Evolutionary conservation across 2,888 invertebrate genomes (phyloP).

Genomic region (Orthonychiurus folsomi): DNA sequence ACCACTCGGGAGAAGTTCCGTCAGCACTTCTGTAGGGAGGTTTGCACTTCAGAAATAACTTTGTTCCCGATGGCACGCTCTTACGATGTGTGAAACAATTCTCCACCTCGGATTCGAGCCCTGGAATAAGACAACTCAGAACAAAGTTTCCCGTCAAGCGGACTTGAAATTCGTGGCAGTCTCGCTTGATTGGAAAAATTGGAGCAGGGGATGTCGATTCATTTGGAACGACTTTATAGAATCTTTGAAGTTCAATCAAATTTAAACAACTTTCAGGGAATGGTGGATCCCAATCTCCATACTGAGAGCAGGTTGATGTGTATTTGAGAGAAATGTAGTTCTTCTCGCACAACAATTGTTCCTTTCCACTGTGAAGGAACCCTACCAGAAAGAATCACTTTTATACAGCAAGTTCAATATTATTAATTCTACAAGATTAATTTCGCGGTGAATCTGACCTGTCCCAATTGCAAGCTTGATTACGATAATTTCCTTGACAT

Average conservation of each 20-base stretch:
- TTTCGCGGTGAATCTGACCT: not conserved
- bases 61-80: conserved; percentile 9
- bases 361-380: conserved; percentile 1
- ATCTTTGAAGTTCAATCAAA: conserved; percentile 6
- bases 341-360: not conserved
- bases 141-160: not conserved
- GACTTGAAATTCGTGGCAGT: not conserved
- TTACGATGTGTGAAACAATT: not conserved
- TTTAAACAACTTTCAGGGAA: conserved; percentile 2
- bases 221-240: not conserved
- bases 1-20: not conserved
- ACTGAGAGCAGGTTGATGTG: not conserved
- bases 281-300: conserved; percentile 5
- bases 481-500: not conserved
- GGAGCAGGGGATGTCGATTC: not conserved
- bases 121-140: conserved; percentile 4
- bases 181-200: too few relatives aligned
- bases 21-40: not conserved
- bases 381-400: not conserved
- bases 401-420: not conserved
- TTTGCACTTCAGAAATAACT: not conserved
- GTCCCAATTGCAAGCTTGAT: not conserved
- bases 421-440: not conserved
- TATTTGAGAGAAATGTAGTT: not conserved
- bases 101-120: not conserved